Conservation (phyloP, 2,113 vertebrate species). For the Sardina pilchardus region DNA sequence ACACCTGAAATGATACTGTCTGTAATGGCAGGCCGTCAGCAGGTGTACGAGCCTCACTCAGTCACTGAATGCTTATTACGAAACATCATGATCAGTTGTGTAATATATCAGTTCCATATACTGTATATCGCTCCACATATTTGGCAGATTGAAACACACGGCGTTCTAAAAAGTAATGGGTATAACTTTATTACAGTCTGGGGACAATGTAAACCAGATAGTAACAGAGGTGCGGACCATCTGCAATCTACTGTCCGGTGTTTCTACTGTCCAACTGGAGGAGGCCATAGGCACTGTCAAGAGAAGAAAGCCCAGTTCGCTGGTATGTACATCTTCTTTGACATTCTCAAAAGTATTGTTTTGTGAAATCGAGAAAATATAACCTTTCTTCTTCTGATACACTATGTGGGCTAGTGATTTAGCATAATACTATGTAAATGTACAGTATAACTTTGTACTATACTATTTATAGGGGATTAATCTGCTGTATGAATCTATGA, state of each 20-base stretch:
- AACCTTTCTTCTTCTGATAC: background rate
- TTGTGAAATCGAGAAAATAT: too few species aligned
- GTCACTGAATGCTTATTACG: background rate
- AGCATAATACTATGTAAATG: too few species aligned
- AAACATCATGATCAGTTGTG: background rate
- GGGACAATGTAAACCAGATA: conserved; percentile 37
- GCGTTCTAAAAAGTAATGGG: background rate
- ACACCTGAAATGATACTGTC: background rate
- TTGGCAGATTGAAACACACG: background rate
- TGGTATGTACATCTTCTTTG: conserved; percentile 51
- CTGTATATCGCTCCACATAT: too few species aligned
- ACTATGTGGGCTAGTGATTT: too few species aligned
- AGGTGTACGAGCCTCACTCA: background rate
- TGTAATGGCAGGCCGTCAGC: background rate
- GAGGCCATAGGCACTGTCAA: conserved; percentile 61
- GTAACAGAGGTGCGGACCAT: conserved; percentile 54
- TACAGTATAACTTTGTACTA: too few species aligned
- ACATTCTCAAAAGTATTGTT: background rate
- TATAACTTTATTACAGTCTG: conserved; percentile 46
- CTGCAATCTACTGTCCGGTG: conserved; percentile 62
- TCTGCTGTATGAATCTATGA: too few species aligned
- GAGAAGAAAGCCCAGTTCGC: conserved; percentile 39
- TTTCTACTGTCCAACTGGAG: conserved; percentile 62
- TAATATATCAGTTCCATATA: background rate
- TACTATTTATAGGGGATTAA: too few species aligned